Evolutionary conservation across 2,797 vertebrate genomes (phyloP), one percentile per base, ranked within the genome.

Genomic region (Chelmon rostratus): DNA sequence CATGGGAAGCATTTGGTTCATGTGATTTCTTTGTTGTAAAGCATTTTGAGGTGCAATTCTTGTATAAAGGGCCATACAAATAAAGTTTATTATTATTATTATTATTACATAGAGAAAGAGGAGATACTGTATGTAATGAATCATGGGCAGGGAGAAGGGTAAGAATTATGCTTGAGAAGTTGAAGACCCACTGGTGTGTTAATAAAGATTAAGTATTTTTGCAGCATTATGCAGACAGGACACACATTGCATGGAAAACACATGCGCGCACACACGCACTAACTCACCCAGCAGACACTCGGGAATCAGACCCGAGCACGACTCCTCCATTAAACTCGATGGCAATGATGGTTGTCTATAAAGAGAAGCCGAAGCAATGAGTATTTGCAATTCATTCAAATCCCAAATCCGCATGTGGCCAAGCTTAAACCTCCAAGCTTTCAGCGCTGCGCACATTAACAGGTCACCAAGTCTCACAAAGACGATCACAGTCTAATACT

Each of bases 261-360:
- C 8, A 3, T 2, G 23, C 25, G 12, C 13, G 5, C 70, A 23
- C 2, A 0, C 28, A 31, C 28, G 28, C 40, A 42, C 6, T 9
- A 12, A 89, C 96, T 93, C 80, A 97, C 97, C 97, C 96, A 1
- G 96, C 96, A n/a, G 97, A 97, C 38, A 98, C 97, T 1, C 97
- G 86, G 8, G 97, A 98, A 8, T 98, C 97, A 0, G 97, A 98
- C 0, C 96, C 97, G 49, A 98, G 40, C 49, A 98, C 94, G 0
- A 98, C 96, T 0, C 97, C 97, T 8, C 95, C 96, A 4, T 96
- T 70, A 79, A 90, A 98, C 76, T 96, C 95, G 19, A 97, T 94
- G 0, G 93, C 97, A 3, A 97, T 96, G 64, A 98, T 98, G 25
- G 97, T 97, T 0, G 97, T 98, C 97, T 98, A 68, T 18, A 79